A percentile compares a stretch with the other conserved stretches of the same genome.
Evolutionary conservation across 2,113 vertebrate species (phyloP).

Genomic region (Dinomys branickii): DNA sequence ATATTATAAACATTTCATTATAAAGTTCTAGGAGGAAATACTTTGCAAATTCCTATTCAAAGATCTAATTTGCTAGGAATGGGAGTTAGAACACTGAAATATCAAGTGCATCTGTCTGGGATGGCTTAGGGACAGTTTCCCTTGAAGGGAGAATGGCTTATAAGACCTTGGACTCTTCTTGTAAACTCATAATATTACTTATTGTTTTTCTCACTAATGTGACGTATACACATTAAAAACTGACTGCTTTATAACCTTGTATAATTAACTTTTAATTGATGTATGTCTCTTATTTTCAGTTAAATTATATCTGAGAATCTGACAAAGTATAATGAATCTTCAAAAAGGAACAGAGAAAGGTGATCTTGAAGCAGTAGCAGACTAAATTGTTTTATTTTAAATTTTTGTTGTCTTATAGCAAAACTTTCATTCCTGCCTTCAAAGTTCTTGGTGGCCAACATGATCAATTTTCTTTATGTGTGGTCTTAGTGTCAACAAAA

Average conservation of each 20-base stretch:
- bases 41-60: conserved; percentile 56
- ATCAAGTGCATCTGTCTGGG: neutral
- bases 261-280: conserved; percentile 1
- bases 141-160: neutral
- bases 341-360: conserved; percentile 41
- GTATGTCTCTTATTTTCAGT: neutral
- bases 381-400: neutral
- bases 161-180: neutral
- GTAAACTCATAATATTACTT: conserved; percentile 26
- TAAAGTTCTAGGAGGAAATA: conserved; percentile 44
- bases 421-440: conserved; percentile 8
- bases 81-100: conserved; percentile 44
- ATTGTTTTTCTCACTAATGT: conserved; percentile 17
- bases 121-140: neutral
- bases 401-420: neutral
- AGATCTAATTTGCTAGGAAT: neutral
- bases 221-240: neutral
- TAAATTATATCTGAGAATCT: conserved; percentile 41
- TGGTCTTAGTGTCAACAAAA: conserved; percentile 35
- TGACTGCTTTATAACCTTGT: neutral
- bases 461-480: conserved; percentile 26
- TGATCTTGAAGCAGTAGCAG: conserved; percentile 1
- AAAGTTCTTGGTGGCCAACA: neutral
- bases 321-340: conserved; percentile 26
- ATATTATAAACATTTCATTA: conserved; percentile 8